Evolutionary conservation across 2,797 vertebrate species (phyloP), one percentile per base, ranked within the genome.

Genomic region (Anabas testudineus): DNA sequence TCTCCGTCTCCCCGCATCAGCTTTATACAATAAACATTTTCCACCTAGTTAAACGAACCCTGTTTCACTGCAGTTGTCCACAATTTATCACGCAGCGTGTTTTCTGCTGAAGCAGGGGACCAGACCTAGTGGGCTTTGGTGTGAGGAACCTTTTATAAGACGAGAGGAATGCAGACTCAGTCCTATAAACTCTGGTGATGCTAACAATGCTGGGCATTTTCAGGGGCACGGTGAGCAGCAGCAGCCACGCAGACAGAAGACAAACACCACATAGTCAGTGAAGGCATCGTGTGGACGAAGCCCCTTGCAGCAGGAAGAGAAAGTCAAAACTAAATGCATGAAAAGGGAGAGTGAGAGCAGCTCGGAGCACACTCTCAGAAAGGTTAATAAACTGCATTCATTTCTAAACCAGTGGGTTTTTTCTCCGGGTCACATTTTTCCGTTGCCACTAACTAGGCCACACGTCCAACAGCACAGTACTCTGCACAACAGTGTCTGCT

Each of bases 1-100:
- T 54, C 64, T 32, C 37, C 13, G 32, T 60, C 61, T 70, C 45
- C 19, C 54, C 54, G 49, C 56, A 10, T 58, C 7, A 22, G 42
- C 47, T 75, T 81, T 72, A 76, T 4, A 16, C 65, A 66, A 61
- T 74, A 74, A 86, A 89, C 68, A 86, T 80, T 86, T 88, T 83
- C 78, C 85, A 83, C 74, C 85, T 85, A 80, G 83, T 87, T 86
- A 88, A 86, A 84, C 2, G 48, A 39, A 12, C 21, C 39, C 24
- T 16, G 43, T 60, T 78, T 81, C 76, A 71, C 73, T 49, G 78
- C 78, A 47, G 79, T 77, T 62, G 75, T 79, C 81, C 42, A 2
- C 49, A 59, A 61, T 85, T 83, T 59, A 82, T 81, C 83, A 86
- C 60, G 5, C 76, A 55, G 77, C 71, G 2, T 47, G 78, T 56